Percentiles rank a stretch among this genome's conserved stretches.
These are phyloP conservation scores for Macrotis lagotis DNA, from an alignment of 2,113 vertebrate species.

Conservation along the genomic window DNA sequence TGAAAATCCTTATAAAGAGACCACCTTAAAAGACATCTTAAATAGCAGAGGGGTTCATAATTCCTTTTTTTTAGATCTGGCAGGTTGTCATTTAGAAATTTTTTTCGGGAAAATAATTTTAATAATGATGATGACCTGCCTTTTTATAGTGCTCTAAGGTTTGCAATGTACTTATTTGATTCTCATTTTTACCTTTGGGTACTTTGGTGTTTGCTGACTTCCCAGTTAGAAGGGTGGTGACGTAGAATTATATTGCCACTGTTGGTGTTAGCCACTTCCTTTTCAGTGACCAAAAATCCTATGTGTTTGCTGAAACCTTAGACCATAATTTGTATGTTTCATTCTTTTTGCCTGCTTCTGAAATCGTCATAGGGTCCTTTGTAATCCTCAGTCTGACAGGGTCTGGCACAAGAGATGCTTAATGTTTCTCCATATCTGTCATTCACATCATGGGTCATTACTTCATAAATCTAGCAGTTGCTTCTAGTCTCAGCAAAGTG, in stretches of 20 bases:
- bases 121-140: not conserved
- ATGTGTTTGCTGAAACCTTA: slow-evolving; percentile 27
- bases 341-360: slow-evolving; percentile 39
- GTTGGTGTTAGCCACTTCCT: slow-evolving; percentile 44
- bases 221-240: slow-evolving; percentile 12
- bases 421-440: slow-evolving; percentile 21
- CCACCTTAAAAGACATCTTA: slow-evolving; percentile 43
- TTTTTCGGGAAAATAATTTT: slow-evolving; percentile 30
- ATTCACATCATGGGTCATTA: not conserved
- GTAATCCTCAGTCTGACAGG: not conserved
- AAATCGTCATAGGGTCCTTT: not conserved
- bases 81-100: not conserved
- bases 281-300: slow-evolving; percentile 20
- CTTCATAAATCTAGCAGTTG: not conserved
- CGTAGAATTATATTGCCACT: slow-evolving; percentile 8
- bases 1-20: slow-evolving; percentile 33
- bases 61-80: slow-evolving; percentile 1
- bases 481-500: not conserved
- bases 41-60: slow-evolving; percentile 23
- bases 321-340: slow-evolving; percentile 8
- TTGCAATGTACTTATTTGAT: not conserved
- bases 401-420: slow-evolving; percentile 13
- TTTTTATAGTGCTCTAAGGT: not conserved
- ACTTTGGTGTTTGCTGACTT: slow-evolving; percentile 27
- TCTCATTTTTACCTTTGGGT: not conserved